A percentile compares a stretch with the other conserved stretches of the same genome.
phyloP scores from a whole-genome alignment of 2,888 invertebrate genomes.

The Drosophila merina region DNA sequence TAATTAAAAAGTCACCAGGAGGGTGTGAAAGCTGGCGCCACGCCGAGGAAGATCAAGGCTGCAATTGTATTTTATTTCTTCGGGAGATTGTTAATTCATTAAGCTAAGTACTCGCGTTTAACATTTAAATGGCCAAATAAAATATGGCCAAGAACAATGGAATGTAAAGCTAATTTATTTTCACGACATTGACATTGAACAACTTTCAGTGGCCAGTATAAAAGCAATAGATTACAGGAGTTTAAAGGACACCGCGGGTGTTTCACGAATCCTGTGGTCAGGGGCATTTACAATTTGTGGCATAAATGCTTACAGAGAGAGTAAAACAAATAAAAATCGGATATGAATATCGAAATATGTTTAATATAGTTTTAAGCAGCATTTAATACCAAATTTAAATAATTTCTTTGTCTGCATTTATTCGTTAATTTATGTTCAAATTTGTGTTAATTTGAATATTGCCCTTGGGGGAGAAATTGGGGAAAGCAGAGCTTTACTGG shows the following conservation, averaged over 20 bases:
- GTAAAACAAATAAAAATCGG: neutral
- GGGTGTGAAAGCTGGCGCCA: neutral
- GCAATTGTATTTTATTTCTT: constrained; percentile 2
- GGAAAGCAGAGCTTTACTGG: neutral
- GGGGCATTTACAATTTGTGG: constrained; percentile 5
- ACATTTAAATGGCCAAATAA: neutral
- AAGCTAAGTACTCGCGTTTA: neutral
- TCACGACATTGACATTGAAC: constrained; percentile 69
- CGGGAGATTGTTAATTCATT: constrained; percentile 7
- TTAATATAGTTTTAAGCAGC: neutral
- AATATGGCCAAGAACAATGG: constrained; percentile 9
- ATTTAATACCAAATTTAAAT: neutral
- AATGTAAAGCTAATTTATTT: constrained; percentile 28
- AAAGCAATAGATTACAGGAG: constrained; percentile 54
- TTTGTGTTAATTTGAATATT: constrained; percentile 15
- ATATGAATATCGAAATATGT: neutral
- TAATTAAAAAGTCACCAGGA: constrained; percentile 48
- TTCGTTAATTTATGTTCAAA: neutral
- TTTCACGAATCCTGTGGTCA: constrained; percentile 7
- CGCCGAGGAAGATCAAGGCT: constrained; percentile 4
- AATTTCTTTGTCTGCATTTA: constrained; percentile 1
- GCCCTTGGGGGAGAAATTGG: constrained; percentile 2
- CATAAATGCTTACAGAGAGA: neutral
- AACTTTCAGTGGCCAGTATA: constrained; percentile 26
- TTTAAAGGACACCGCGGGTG: constrained; percentile 60